Conservation (phyloP, 2,888 invertebrate genomes). For the Myathropa florea region DNA sequence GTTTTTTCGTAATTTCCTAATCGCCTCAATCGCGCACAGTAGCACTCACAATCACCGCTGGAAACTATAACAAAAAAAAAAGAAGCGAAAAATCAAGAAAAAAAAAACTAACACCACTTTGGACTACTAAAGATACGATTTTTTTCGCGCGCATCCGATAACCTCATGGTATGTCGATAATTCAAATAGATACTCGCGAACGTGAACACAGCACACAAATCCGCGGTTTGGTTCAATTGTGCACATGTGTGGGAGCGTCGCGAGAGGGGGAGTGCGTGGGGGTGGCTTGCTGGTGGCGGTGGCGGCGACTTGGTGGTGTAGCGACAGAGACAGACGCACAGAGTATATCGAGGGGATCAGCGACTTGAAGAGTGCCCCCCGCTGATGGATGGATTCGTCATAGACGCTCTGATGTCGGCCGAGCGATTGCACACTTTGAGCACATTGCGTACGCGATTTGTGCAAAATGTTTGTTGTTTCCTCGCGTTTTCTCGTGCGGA, state of each 20-base stretch:
- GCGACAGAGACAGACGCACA: background rate
- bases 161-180: constrained; percentile 36
- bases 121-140: constrained; percentile 16
- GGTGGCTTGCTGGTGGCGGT: background rate
- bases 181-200: constrained; percentile 19
- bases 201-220: background rate
- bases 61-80: background rate
- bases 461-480: background rate
- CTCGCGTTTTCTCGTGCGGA: background rate
- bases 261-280: background rate
- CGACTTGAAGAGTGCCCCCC: background rate
- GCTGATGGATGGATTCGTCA: constrained; percentile 16
- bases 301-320: too few species aligned
- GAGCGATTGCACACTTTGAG: constrained; percentile 3
- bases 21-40: constrained; percentile 3
- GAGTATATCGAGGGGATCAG: background rate
- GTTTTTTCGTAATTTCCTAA: background rate
- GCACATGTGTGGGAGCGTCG: background rate
- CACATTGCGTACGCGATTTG: constrained; percentile 26
- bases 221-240: background rate
- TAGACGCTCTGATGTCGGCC: constrained; percentile 1
- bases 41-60: background rate
- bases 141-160: constrained; percentile 38
- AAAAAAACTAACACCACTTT: constrained; percentile 11
- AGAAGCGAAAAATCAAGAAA: too few species aligned